Conservation (phyloP, 1,140 invertebrate genomes). For the Mizuhopecten yessoensis region DNA sequence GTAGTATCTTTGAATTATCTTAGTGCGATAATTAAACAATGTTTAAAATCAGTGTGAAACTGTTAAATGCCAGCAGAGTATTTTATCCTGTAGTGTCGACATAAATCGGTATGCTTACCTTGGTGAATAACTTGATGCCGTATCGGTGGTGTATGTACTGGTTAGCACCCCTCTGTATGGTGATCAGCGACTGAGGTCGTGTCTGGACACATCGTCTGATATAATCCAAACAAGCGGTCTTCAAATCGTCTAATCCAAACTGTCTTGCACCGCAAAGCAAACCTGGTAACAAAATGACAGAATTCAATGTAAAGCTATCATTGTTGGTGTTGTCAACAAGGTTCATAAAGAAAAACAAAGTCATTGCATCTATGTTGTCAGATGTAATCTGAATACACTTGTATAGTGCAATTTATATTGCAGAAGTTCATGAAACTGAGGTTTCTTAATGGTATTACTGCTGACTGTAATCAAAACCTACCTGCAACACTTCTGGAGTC, state of each 20-base stretch:
- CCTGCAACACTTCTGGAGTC: slow-evolving; percentile 48
- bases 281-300: neutral
- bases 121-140: neutral
- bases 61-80: too few species aligned
- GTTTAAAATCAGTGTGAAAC: too few species aligned
- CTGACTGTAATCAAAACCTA: neutral
- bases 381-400: too few species aligned
- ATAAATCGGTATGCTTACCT: neutral
- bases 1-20: too few species aligned
- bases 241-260: slow-evolving; percentile 54
- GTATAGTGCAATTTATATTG: too few species aligned
- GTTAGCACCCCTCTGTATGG: neutral
- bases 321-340: too few species aligned
- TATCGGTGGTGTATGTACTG: neutral
- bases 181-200: neutral
- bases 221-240: slow-evolving; percentile 57
- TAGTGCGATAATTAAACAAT: too few species aligned
- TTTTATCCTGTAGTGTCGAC: too few species aligned
- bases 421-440: too few species aligned
- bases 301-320: neutral
- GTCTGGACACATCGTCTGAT: neutral
- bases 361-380: too few species aligned
- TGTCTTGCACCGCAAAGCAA: slow-evolving; percentile 55
- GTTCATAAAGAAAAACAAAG: too few species aligned
- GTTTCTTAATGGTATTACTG: too few species aligned